These are phyloP conservation scores for Sorex maritimensis DNA, from an alignment of 2,797 vertebrate species.

Conservation along the genomic window DNA sequence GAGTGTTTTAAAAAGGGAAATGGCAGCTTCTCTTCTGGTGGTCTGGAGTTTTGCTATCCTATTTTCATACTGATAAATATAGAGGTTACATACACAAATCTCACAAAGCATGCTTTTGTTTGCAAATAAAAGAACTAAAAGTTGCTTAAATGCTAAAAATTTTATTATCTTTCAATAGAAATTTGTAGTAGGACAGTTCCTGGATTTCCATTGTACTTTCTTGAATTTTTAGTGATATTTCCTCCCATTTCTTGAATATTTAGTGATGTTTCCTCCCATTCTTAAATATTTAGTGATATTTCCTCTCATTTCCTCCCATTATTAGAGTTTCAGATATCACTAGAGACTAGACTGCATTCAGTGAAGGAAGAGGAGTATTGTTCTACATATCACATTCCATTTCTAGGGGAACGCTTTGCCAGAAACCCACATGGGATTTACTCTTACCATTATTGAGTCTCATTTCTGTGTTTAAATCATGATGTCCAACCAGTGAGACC, in stretches of 20 bases:
- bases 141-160: neutral
- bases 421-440: neutral
- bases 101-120: neutral
- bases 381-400: neutral
- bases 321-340: constrained; percentile 1
- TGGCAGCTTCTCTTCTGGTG: no score
- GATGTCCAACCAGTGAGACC: neutral
- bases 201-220: neutral
- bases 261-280: no score
- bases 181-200: neutral
- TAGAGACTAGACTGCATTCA: neutral
- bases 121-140: neutral
- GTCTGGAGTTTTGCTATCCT: neutral
- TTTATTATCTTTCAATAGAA: neutral
- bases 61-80: neutral
- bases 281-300: no score
- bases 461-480: constrained; percentile 21
- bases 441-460: neutral
- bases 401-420: neutral
- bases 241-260: neutral
- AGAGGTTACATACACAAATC: neutral
- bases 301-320: no score
- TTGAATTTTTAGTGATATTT: neutral
- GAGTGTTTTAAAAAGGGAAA: no score
- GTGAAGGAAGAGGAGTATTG: neutral